Evolutionary conservation across 1,140 invertebrate genomes (phyloP), one percentile per base, ranked within the genome.

Genomic region (Sipha flava): DNA sequence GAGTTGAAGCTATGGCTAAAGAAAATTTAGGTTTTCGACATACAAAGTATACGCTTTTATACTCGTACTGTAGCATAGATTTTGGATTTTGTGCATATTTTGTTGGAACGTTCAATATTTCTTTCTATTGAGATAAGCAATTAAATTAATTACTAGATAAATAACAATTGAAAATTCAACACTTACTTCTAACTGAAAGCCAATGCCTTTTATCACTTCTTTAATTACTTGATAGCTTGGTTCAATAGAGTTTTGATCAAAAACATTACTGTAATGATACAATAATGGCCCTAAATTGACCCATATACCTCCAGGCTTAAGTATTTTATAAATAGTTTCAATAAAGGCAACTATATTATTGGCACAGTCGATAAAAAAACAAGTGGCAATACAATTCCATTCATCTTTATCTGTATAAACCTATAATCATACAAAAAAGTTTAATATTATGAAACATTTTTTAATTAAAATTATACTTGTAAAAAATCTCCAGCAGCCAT

Each of bases 361-460:
- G 18, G 97, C 97, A 84, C 98, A 99, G 85, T 99, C 98, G 80
- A 99, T 95, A 85, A 99, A 99, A 86, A 99, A 99, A 83, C 97
- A 98, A 0, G 97, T 97, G 0, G 94, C 94, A 2, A 99, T 91
- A 85, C 95, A 97, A 84, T 98, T 91, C 93, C 95, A 99, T 45
- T 91, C 87, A 81, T 93, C 89, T 1, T 88, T 85, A 43, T 90
- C 89, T 64, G 88, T 91, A 84, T 95, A 95, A 23, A 95, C 91
- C 90, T 93, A 82, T 83, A 81, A 85, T 29, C 16, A 52, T 52
- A 31, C 34, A 31, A 79, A 59, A 16, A 23, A 62, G 31, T 1
- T 34, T 18, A 68, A 45, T 68, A 6, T 40, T 23, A 7, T 40
- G 14, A 37, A 81, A 29, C 21, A 62, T 1, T 4, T 47, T 12